Percentiles rank a stretch among this genome's conserved stretches.
Evolutionary conservation across 2,113 vertebrate species (phyloP).

Genomic region (Corvus moneduloides): DNA sequence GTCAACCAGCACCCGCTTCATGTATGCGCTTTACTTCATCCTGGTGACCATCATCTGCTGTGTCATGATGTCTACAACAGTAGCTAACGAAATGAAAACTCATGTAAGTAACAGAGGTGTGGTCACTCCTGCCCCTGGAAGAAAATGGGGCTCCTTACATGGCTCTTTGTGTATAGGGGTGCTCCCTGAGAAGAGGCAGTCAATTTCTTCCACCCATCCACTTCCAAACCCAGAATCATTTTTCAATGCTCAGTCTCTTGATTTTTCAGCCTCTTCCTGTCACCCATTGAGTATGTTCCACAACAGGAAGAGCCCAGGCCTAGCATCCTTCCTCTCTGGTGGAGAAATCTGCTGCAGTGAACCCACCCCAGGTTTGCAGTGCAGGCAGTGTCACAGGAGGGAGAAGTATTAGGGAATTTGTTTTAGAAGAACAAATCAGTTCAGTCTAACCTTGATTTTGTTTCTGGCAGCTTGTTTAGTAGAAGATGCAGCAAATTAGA

Average conservation of each 20-base stretch:
- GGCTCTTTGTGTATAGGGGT: not conserved
- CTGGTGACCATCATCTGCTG: slow-evolving; percentile 87
- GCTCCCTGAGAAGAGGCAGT: rapidly evolving
- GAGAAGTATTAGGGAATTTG: not conserved
- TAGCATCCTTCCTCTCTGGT: not conserved
- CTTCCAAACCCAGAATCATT: not conserved
- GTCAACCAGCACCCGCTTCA: slow-evolving; percentile 91
- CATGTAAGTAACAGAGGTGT: slow-evolving; percentile 76
- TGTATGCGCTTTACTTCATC: slow-evolving; percentile 95
- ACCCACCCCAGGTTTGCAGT: not conserved
- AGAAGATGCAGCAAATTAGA: not conserved
- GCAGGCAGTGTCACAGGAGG: not conserved
- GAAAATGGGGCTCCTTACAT: not conserved
- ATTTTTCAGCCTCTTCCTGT: not conserved
- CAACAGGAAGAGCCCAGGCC: not conserved
- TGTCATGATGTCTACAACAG: slow-evolving; percentile 92
- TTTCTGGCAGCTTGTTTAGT: not conserved
- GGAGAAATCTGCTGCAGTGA: not conserved
- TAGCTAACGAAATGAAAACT: slow-evolving; percentile 75
- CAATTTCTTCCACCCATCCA: not conserved
- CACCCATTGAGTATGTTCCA: not conserved
- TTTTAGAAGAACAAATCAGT: not conserved
- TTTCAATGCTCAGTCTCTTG: not conserved
- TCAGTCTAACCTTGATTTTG: not conserved
- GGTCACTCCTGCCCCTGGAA: not conserved